A percentile compares a stretch with the other conserved stretches of the same genome.
These are phyloP conservation scores for Piscicola geometra DNA, from an alignment of 2,888 invertebrate species.

Conservation along the genomic window DNA sequence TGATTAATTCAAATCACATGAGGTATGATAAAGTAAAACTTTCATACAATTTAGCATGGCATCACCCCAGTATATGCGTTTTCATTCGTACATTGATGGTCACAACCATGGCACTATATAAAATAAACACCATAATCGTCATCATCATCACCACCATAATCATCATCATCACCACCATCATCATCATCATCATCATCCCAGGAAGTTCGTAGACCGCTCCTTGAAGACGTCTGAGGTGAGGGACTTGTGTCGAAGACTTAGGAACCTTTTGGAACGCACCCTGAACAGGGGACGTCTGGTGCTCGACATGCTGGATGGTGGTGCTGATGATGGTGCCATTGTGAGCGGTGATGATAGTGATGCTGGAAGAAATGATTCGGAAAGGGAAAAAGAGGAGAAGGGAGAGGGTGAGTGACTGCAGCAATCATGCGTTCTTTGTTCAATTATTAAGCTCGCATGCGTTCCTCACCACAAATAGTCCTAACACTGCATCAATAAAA, in stretches of 20 bases:
- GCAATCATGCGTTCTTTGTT: too few species aligned
- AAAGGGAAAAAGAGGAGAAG: not conserved
- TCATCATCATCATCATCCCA: conserved; percentile 23
- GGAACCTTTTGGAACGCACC: conserved; percentile 57
- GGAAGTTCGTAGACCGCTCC: conserved; percentile 79
- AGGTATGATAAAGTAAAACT: too few species aligned
- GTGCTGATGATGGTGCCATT: not conserved
- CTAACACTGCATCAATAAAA: too few species aligned
- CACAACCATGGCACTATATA: too few species aligned
- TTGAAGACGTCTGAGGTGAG: conserved; percentile 76
- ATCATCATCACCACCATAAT: too few species aligned
- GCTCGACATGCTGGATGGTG: conserved; percentile 46
- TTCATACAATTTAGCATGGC: too few species aligned
- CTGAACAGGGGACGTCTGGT: conserved; percentile 51
- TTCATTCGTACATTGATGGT: too few species aligned
- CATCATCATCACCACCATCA: too few species aligned
- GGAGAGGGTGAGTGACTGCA: not conserved
- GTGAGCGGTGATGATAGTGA: not conserved
- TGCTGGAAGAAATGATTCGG: not conserved
- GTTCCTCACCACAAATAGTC: too few species aligned
- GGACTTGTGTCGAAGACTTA: conserved; percentile 70
- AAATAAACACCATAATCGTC: too few species aligned
- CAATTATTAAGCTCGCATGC: not conserved
- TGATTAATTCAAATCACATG: too few species aligned
- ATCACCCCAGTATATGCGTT: too few species aligned